Conservation (phyloP, 2,113 vertebrate genomes). For the Anhinga rufa region DNA sequence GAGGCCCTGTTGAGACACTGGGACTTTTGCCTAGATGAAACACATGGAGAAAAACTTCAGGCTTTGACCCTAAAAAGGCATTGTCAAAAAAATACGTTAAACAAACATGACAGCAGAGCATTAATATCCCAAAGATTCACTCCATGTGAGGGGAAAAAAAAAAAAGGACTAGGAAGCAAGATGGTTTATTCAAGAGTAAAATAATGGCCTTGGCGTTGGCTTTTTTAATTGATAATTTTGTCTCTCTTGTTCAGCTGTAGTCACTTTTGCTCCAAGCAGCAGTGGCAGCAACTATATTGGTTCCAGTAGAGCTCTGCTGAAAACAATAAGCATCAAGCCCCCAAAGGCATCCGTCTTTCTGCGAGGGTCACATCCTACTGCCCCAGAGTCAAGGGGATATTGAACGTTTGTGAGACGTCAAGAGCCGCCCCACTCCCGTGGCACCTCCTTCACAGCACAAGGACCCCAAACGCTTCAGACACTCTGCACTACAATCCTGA, state of each 20-base stretch:
- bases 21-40: constrained; percentile 20
- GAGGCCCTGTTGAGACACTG: not conserved
- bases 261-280: not conserved
- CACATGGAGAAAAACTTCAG: constrained; percentile 29
- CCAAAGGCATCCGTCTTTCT: not conserved
- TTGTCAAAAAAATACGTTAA: constrained; percentile 26
- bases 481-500: not conserved
- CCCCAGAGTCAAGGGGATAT: not conserved
- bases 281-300: not conserved
- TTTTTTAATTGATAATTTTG: constrained; percentile 37
- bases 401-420: not conserved
- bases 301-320: constrained; percentile 16
- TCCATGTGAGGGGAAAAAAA: not conserved
- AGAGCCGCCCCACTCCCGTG: not conserved
- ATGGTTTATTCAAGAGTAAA: constrained; percentile 25
- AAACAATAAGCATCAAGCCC: constrained; percentile 23
- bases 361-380: not conserved
- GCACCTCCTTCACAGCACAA: not conserved
- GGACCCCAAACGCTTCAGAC: not conserved
- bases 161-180: not conserved
- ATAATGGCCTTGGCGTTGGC: not conserved
- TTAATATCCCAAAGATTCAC: constrained; percentile 28
- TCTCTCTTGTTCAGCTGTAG: constrained; percentile 36
- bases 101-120: constrained; percentile 10
- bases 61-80: constrained; percentile 42